Evolutionary conservation across 2,888 invertebrate species (phyloP).

Genomic region (Lithophane leautieri): DNA sequence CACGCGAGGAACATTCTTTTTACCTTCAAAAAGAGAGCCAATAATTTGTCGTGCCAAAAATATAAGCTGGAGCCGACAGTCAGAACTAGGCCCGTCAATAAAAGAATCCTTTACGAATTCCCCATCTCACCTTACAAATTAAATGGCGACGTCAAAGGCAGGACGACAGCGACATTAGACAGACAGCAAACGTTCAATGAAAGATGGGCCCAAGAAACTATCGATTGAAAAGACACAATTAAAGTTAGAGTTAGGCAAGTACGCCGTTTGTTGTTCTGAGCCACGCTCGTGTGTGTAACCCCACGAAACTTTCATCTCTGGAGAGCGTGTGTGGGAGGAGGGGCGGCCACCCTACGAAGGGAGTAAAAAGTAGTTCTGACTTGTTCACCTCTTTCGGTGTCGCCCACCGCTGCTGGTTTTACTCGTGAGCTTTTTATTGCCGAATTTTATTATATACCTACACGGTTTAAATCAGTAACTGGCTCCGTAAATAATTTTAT

Average conservation of each 20-base stretch:
- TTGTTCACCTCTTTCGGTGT: slow-evolving; percentile 90
- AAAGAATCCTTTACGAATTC: slow-evolving; percentile 63
- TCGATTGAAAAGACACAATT: slow-evolving; percentile 91
- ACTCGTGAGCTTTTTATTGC: slow-evolving; percentile 79
- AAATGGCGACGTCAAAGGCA: slow-evolving; percentile 72
- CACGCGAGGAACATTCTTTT: slow-evolving; percentile 22
- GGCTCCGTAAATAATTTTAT: slow-evolving; percentile 45
- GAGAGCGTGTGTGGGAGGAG: slow-evolving; percentile 79
- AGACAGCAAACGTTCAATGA: slow-evolving; percentile 74
- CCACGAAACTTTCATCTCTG: slow-evolving; percentile 90
- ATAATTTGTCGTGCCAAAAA: slow-evolving; percentile 38
- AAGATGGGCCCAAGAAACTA: slow-evolving; percentile 81
- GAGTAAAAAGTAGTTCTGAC: slow-evolving; percentile 90
- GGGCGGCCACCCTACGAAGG: slow-evolving; percentile 84
- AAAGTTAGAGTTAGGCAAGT: slow-evolving; percentile 90
- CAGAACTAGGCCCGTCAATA: slow-evolving; percentile 54
- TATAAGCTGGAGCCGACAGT: slow-evolving; percentile 31
- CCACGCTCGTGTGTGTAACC: slow-evolving; percentile 86
- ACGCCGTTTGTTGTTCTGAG: slow-evolving; percentile 88
- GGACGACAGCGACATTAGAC: slow-evolving; percentile 59
- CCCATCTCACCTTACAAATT: slow-evolving; percentile 63
- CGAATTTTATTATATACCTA: slow-evolving; percentile 67
- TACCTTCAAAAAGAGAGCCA: slow-evolving; percentile 23
- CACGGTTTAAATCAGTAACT: slow-evolving; percentile 64
- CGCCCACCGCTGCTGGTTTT: slow-evolving; percentile 84